phyloP scores from a whole-genome alignment of 64 coral and sea anemone species.

The Anthopleura sola region DNA sequence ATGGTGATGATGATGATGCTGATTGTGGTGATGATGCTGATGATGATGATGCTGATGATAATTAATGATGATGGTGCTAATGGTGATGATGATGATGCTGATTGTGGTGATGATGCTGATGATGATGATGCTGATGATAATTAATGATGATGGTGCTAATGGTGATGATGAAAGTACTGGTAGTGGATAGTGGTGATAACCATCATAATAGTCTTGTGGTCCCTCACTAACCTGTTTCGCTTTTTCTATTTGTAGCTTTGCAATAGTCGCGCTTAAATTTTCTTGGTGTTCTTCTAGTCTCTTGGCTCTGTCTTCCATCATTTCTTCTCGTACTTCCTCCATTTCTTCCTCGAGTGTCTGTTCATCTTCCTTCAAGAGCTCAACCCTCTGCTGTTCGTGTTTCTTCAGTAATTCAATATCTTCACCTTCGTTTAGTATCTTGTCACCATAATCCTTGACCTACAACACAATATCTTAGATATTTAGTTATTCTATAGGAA shows the following conservation, averaged over 20 bases:
- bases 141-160: background rate
- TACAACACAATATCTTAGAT: background rate
- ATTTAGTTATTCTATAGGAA: too few species aligned
- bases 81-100: background rate
- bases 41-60: background rate
- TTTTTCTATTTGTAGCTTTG: constrained; percentile 87
- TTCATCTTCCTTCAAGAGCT: constrained; percentile 48
- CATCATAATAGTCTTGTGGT: background rate
- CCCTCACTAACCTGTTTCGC: constrained; percentile 68
- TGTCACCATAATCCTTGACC: constrained; percentile 59
- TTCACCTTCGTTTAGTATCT: constrained; percentile 61
- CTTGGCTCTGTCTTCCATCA: constrained; percentile 77
- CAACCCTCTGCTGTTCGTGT: constrained; percentile 85
- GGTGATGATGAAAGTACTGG: background rate
- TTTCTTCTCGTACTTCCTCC: constrained; percentile 82
- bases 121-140: background rate
- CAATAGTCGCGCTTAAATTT: constrained; percentile 70
- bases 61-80: background rate
- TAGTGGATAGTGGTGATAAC: background rate
- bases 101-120: background rate
- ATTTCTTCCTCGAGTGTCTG: constrained; percentile 59
- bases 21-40: background rate
- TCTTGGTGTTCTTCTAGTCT: constrained; percentile 76
- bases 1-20: background rate
- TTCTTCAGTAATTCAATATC: constrained; percentile 89